Conservation (phyloP, 1,140 invertebrate species). For the Scylla paramamosain region DNA sequence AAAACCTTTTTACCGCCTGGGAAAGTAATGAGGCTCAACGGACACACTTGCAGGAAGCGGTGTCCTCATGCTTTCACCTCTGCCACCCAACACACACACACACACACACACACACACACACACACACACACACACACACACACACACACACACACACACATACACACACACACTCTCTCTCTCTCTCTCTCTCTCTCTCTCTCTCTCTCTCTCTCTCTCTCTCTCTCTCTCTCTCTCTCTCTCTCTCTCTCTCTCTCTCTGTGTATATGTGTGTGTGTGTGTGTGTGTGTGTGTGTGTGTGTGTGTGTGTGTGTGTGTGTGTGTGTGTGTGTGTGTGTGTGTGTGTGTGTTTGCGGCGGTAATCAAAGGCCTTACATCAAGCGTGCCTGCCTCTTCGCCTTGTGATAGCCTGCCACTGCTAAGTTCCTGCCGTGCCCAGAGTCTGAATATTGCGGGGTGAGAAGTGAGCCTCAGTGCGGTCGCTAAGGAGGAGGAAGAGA, state of each 20-base stretch:
- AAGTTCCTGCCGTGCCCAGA: background rate
- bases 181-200: too few species aligned
- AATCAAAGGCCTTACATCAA: background rate
- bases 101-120: too few species aligned
- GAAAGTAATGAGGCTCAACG: background rate
- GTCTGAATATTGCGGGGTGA: background rate
- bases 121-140: too few species aligned
- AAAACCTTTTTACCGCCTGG: background rate
- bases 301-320: background rate
- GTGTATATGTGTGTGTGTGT: too few species aligned
- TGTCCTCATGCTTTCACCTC: background rate
- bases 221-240: too few species aligned
- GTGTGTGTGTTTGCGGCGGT: background rate
- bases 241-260: too few species aligned
- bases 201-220: too few species aligned
- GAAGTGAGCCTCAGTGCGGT: background rate
- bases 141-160: too few species aligned
- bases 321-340: constrained; percentile 20
- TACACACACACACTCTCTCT: too few species aligned
- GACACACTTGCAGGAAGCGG: background rate
- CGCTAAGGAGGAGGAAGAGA: background rate
- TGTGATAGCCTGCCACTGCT: background rate
- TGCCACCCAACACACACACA: background rate
- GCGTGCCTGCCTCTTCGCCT: background rate
- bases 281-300: too few species aligned